Conservation (phyloP, 2,797 vertebrate genomes). For the Orientallactaga sibirica region DNA sequence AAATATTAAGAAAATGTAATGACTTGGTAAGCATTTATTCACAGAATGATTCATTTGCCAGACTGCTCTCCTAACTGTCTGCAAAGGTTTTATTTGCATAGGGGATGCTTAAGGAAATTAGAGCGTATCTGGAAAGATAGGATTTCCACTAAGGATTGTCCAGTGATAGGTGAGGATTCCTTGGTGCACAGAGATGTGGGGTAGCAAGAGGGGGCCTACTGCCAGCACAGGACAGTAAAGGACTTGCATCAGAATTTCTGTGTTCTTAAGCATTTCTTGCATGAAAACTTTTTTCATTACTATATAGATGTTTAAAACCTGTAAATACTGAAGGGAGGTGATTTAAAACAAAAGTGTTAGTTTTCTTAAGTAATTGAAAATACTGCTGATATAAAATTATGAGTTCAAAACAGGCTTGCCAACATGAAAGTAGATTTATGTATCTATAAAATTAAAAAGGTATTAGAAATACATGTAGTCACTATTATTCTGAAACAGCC, state of each 20-base stretch:
- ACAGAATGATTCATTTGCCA: neutral
- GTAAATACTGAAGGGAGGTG: neutral
- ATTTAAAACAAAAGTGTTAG: conserved; percentile 25
- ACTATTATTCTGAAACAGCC: conserved; percentile 40
- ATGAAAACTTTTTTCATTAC: neutral
- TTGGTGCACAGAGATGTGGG: neutral
- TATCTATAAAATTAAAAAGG: conserved; percentile 56
- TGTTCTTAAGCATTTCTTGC: neutral
- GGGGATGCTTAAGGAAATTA: conserved; percentile 9
- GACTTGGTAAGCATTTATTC: neutral
- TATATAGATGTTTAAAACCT: neutral
- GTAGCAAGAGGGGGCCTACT: neutral
- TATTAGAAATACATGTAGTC: conserved; percentile 5
- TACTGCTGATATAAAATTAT: conserved; percentile 35
- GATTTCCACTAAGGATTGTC: neutral
- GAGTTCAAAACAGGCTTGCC: conserved; percentile 20
- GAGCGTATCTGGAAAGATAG: neutral
- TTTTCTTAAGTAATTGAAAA: conserved; percentile 59
- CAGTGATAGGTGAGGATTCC: neutral
- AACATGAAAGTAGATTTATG: conserved; percentile 56
- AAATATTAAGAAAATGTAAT: neutral
- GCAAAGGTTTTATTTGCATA: neutral
- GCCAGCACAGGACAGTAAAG: no score
- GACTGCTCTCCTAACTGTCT: neutral
- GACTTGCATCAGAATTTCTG: neutral